Evolutionary conservation across 2,113 vertebrate genomes (phyloP).

Genomic region (Phalacrocorax aristotelis): DNA sequence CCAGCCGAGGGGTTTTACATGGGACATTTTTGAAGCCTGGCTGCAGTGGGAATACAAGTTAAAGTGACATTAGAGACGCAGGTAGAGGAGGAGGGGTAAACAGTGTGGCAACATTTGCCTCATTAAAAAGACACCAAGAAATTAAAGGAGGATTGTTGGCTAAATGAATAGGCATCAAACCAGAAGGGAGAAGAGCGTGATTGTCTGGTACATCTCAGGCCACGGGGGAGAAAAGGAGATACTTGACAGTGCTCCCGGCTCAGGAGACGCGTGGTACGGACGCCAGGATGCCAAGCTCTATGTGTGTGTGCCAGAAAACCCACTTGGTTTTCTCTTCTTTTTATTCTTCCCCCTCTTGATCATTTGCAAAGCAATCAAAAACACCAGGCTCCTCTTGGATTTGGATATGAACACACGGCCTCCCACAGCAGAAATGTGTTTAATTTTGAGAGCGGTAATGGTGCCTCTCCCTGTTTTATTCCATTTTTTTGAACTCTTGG

Average conservation of each 20-base stretch:
- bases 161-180: neutral
- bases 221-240: neutral
- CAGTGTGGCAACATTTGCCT: neutral
- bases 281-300: neutral
- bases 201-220: neutral
- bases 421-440: neutral
- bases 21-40: neutral
- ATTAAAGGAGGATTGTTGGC: neutral
- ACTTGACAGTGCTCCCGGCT: neutral
- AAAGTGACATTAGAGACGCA: neutral
- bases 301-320: neutral
- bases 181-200: neutral
- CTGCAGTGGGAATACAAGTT: neutral
- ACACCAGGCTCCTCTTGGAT: neutral
- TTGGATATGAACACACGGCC: neutral
- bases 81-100: neutral
- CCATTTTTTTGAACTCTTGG: neutral
- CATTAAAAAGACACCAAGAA: neutral
- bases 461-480: neutral
- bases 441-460: neutral
- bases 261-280: fast-evolving
- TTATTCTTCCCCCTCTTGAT: neutral
- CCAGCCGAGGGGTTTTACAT: neutral
- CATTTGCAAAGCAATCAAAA: slow-evolving; percentile 28
- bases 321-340: neutral